Evolutionary conservation across 2,113 vertebrate species (phyloP).

Genomic region (Lampris incognitus): DNA sequence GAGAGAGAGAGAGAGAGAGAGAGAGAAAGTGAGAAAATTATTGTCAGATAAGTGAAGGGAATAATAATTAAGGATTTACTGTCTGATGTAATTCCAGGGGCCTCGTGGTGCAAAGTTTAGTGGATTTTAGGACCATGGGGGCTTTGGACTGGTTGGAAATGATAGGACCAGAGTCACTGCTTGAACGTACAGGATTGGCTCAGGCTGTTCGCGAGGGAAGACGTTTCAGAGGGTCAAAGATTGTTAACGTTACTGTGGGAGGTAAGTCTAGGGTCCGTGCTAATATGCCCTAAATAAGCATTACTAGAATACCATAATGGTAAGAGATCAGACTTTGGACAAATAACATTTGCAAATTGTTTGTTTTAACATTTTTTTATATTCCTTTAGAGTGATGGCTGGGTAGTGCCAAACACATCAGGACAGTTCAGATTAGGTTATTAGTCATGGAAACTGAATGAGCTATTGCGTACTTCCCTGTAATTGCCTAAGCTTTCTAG

Average conservation of each 20-base stretch:
- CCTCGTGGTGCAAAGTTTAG: constrained; percentile 79
- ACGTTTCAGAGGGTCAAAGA: constrained; percentile 64
- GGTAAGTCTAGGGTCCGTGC: constrained; percentile 68
- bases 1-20: not conserved
- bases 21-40: not conserved
- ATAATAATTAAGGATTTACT: not conserved
- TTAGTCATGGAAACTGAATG: too few species aligned
- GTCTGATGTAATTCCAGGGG: constrained; percentile 65
- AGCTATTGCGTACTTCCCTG: too few species aligned
- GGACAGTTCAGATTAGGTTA: too few species aligned
- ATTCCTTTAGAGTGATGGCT: not conserved
- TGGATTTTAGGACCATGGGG: constrained; percentile 75
- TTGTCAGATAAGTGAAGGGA: not conserved
- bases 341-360: not conserved
- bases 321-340: not conserved
- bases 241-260: constrained; percentile 80
- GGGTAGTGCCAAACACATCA: too few species aligned
- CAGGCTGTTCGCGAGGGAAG: constrained; percentile 6
- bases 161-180: constrained; percentile 56
- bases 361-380: not conserved
- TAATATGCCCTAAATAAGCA: not conserved
- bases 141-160: constrained; percentile 70
- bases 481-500: too few species aligned
- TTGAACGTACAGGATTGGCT: constrained; percentile 71
- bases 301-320: not conserved